These are phyloP conservation scores for Chitala chitala DNA, from an alignment of 2,113 vertebrate species.

Conservation along the genomic window DNA sequence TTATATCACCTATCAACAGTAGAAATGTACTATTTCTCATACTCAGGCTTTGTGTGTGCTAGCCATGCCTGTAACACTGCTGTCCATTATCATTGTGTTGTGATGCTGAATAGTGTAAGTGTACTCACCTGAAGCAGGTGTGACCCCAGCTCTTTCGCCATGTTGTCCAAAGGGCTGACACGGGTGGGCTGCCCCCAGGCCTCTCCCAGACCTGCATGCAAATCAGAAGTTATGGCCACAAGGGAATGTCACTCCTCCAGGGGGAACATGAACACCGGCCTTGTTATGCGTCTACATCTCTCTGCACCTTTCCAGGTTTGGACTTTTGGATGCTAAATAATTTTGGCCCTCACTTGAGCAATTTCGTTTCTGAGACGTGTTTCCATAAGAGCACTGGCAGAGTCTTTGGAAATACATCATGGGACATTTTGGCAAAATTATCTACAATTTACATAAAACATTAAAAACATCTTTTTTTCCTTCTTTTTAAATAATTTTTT, in stretches of 20 bases:
- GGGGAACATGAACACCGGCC: background rate
- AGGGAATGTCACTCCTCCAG: background rate
- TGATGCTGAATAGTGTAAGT: no score
- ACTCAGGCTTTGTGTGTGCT: no score
- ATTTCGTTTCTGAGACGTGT: conserved; percentile 4
- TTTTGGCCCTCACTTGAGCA: background rate
- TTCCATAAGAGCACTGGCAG: background rate
- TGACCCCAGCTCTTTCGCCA: conserved; percentile 87
- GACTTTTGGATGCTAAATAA: conserved; percentile 14
- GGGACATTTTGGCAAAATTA: conserved; percentile 11
- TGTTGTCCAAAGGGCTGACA: conserved; percentile 74
- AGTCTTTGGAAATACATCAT: background rate
- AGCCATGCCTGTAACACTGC: no score
- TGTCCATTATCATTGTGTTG: no score
- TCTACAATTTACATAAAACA: background rate
- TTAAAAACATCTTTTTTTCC: conserved; percentile 1
- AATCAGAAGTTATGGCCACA: background rate
- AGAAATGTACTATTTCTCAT: no score
- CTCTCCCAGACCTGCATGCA: conserved; percentile 74
- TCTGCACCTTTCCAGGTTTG: background rate
- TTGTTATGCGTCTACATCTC: background rate
- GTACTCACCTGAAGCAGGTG: conserved; percentile 80
- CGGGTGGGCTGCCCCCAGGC: conserved; percentile 76
- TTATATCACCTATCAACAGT: no score
- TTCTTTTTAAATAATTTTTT: no score